These are phyloP conservation scores for Drosophila planitibia DNA, from an alignment of 2,888 invertebrate species.

Conservation along the genomic window DNA sequence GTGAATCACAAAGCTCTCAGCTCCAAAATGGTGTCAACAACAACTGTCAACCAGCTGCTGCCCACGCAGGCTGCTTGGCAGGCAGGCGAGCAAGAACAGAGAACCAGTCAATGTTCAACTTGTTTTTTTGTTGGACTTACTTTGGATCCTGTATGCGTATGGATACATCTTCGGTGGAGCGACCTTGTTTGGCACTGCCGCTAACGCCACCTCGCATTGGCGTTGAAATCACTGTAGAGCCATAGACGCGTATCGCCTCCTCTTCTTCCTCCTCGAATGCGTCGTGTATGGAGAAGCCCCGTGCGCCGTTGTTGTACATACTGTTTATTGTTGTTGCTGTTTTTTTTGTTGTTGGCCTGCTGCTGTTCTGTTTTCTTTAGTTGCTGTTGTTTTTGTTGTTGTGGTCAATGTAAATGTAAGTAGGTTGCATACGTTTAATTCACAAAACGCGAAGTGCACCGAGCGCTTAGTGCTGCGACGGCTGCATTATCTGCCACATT, in stretches of 20 bases:
- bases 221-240: conserved; percentile 90
- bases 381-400: conserved; percentile 33
- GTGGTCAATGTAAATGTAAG: conserved; percentile 43
- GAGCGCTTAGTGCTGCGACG: conserved; percentile 41
- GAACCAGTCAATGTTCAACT: conserved; percentile 38
- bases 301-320: conserved; percentile 76
- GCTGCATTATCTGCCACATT: conserved; percentile 60
- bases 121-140: conserved; percentile 74
- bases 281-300: conserved; percentile 92
- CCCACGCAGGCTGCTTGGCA: conserved; percentile 41
- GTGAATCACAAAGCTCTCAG: conserved; percentile 16
- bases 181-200: conserved; percentile 84
- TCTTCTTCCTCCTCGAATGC: conserved; percentile 94
- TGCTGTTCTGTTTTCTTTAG: conserved; percentile 52
- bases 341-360: conserved; percentile 20
- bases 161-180: conserved; percentile 87
- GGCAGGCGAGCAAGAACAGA: conserved; percentile 25
- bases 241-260: conserved; percentile 93
- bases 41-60: conserved; percentile 44
- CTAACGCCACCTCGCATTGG: conserved; percentile 87
- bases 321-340: conserved; percentile 45
- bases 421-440: conserved; percentile 45
- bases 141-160: conserved; percentile 86
- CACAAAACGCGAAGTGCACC: conserved; percentile 30
- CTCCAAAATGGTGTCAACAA: conserved; percentile 67